phyloP scores from a whole-genome alignment of 2,113 vertebrate genomes.

The Cercocebus atys region DNA sequence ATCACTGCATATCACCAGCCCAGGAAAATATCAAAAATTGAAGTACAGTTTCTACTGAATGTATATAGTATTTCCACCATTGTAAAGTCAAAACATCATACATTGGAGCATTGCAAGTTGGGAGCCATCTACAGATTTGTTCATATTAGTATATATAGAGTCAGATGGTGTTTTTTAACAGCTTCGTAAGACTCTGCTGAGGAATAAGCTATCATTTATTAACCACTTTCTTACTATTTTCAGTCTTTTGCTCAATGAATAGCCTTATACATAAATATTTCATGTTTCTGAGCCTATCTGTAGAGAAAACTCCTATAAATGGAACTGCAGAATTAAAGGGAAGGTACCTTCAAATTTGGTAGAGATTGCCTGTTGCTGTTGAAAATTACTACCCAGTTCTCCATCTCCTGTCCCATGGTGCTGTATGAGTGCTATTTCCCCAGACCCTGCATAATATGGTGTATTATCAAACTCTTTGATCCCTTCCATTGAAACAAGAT shows the following conservation, averaged over 20 bases:
- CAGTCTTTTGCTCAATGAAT: neutral
- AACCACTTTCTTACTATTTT: neutral
- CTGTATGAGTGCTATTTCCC: neutral
- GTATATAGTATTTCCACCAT: neutral
- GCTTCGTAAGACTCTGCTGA: neutral
- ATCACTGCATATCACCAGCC: neutral
- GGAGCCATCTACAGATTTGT: neutral
- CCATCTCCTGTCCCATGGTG: accelerated
- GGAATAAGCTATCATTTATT: neutral
- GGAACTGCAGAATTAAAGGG: neutral
- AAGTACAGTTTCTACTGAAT: neutral
- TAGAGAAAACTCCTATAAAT: neutral
- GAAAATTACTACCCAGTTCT: neutral
- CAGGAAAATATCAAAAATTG: neutral
- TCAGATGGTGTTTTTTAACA: neutral
- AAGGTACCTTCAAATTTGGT: neutral
- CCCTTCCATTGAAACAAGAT: neutral
- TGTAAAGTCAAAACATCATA: neutral
- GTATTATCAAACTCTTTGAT: neutral
- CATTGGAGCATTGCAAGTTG: neutral
- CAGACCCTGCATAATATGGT: accelerated
- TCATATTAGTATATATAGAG: neutral
- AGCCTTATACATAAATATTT: neutral
- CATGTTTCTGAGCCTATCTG: neutral
- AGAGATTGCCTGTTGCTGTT: neutral